Base-by-base conservation (phyloP, 2,888 invertebrate species). In the Thymelicus sylvestris region DNA sequence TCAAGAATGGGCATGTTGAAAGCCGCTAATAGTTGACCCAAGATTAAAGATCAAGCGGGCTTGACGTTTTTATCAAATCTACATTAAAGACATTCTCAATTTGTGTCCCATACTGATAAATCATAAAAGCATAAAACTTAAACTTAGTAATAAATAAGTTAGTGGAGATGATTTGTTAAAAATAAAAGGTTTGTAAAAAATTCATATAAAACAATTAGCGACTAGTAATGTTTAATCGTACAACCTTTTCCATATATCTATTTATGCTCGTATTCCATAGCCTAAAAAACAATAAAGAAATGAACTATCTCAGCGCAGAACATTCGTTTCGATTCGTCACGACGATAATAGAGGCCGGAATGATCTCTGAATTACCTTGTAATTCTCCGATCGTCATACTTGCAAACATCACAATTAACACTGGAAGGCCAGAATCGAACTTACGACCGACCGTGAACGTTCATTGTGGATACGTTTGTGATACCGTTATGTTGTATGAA, bases 281-380 rank as follows among this genome's bases (percentile, higher is more conserved):
- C 79, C 80, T 79, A 78, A 78, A 80, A 73, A 59, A 44, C 8
- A 63, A 72, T 73, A 77, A 76, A 76, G 77, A 78, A 80, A 73
- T 77, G 74, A 79, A 79, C 74, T 73, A 79, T 81, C 79, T 80
- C 80, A 78, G 79, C 79, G 77, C 78, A 80, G 81, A 83, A 83
- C 80, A 79, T 81, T 80, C 77, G 84, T 88, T 88, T 74, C 76
- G 77, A 88, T 89, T 88, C 86, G 89, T 87, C 87, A 88, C 86
- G 85, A 86, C 78, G 79, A 78, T 85, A 81, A 85, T 84, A 79
- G 81, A 82, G 77, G 80, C 74, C 72, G 74, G 69, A 77, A 82
- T 66, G 66, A 66, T 79, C 80, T 78, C 80, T 78, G 78, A 82
- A 82, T 82, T 80, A 79, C 79, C 77, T 78, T 74, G 80, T 83